Percentiles rank a stretch among this genome's conserved stretches.
Conservation (phyloP, 30 jellyfish, hydroid and myxozoan genomes). For the Pseudorhiza aurosa region DNA sequence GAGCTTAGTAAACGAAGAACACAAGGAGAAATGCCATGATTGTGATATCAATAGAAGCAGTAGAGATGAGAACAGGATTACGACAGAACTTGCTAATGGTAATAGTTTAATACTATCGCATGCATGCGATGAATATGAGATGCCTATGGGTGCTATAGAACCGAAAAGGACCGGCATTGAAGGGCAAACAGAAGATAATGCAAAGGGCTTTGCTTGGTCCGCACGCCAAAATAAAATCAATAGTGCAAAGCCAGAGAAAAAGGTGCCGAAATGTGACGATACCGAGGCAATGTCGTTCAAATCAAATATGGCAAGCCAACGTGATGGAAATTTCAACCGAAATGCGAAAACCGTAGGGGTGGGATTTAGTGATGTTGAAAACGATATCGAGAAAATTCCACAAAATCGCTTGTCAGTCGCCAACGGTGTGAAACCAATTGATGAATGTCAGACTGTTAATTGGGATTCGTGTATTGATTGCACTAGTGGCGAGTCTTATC, state of each 20-base stretch:
- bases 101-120: conserved; percentile 1
- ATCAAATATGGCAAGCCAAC: background rate
- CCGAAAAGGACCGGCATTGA: conserved; percentile 9
- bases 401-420: conserved; percentile 5
- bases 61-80: conserved; percentile 13
- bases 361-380: background rate
- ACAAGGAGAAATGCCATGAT: background rate
- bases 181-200: conserved; percentile 5
- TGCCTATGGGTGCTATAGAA: conserved; percentile 14
- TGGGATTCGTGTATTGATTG: background rate
- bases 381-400: background rate
- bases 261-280: conserved; percentile 12
- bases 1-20: background rate
- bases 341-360: background rate
- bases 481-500: too few relatives aligned
- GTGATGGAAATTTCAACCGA: background rate
- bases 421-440: conserved; percentile 28
- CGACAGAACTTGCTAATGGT: background rate
- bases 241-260: conserved; percentile 23
- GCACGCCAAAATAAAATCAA: conserved; percentile 53
- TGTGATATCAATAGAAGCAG: background rate
- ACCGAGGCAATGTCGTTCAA: background rate
- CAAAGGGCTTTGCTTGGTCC: conserved; percentile 8
- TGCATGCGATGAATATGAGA: conserved; percentile 11
- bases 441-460: background rate